A percentile compares a stretch with the other conserved stretches of the same genome.
Conservation (phyloP, 1,140 invertebrate genomes). For the Aphelenchoides avenae region DNA sequence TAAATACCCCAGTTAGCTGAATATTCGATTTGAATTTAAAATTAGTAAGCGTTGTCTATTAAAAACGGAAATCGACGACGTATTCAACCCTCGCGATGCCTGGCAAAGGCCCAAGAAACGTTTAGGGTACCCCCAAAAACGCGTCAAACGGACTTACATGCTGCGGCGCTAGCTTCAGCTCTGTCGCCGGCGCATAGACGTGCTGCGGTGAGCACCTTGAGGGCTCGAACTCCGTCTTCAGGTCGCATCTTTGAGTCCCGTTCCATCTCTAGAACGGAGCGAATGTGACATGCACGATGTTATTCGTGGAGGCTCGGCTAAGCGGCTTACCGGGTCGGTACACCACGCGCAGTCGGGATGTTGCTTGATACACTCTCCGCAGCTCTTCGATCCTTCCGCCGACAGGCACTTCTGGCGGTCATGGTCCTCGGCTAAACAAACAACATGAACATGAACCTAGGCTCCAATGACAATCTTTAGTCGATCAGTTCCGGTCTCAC, state of each 20-base stretch:
- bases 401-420: constrained; percentile 26
- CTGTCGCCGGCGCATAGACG: constrained; percentile 46
- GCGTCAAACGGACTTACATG: constrained; percentile 29
- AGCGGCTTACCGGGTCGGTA: constrained; percentile 41
- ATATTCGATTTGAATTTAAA: too few species aligned
- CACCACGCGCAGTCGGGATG: constrained; percentile 53
- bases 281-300: too few species aligned
- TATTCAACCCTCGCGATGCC: too few species aligned
- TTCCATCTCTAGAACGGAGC: constrained; percentile 33
- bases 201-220: constrained; percentile 32
- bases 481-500: too few species aligned
- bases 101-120: too few species aligned
- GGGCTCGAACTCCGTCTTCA: constrained; percentile 35
- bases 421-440: too few species aligned
- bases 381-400: constrained; percentile 17
- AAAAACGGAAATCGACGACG: too few species aligned
- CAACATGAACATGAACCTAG: too few species aligned
- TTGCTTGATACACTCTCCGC: constrained; percentile 45
- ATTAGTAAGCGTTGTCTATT: too few species aligned
- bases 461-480: too few species aligned
- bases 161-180: constrained; percentile 45
- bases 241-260: constrained; percentile 34
- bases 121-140: too few species aligned
- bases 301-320: constrained; percentile 9
- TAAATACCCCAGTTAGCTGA: too few species aligned